A percentile compares a stretch with the other conserved stretches of the same genome.
These are phyloP conservation scores for Porites australiensis DNA, from an alignment of 64 coral and sea anemone genomes.

Conservation along the genomic window DNA sequence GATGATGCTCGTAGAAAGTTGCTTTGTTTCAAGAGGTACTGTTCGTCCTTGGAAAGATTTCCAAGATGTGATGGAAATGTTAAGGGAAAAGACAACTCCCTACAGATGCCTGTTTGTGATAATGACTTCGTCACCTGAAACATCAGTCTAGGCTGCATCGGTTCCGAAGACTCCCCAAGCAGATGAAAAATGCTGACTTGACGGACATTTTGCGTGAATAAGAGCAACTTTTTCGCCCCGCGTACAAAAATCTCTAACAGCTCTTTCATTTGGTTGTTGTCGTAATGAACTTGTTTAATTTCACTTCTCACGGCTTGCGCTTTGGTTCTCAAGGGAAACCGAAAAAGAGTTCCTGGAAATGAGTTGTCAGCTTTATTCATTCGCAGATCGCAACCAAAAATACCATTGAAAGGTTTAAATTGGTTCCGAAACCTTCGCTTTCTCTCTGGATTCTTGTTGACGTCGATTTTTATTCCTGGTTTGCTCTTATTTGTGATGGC, in stretches of 20 bases:
- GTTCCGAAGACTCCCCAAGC: constrained; percentile 29
- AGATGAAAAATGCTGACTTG: constrained; percentile 60
- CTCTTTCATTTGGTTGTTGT: too few relatives aligned
- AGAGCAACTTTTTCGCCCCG: constrained; percentile 57
- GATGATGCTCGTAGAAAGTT: constrained; percentile 65
- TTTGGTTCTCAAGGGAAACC: too few relatives aligned
- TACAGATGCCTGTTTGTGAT: too few relatives aligned
- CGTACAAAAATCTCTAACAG: constrained; percentile 46
- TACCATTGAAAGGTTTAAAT: too few relatives aligned
- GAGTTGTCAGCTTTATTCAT: constrained; percentile 1
- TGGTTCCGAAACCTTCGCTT: constrained; percentile 58
- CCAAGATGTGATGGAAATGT: too few relatives aligned
- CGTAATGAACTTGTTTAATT: constrained; percentile 70
- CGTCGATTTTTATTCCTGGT: too few relatives aligned
- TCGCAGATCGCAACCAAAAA: constrained; percentile 60
- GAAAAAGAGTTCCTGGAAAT: too few relatives aligned
- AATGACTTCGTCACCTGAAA: too few relatives aligned
- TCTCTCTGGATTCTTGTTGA: constrained; percentile 56
- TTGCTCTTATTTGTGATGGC: too few relatives aligned
- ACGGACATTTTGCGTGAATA: constrained; percentile 77
- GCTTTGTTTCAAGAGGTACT: constrained; percentile 53
- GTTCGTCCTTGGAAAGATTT: constrained; percentile 42
- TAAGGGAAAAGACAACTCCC: too few relatives aligned
- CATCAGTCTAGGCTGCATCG: constrained; percentile 42
- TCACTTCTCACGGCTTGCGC: constrained; percentile 62